Conservation (phyloP, 2,888 invertebrate species). For the Tetranychus piercei region DNA sequence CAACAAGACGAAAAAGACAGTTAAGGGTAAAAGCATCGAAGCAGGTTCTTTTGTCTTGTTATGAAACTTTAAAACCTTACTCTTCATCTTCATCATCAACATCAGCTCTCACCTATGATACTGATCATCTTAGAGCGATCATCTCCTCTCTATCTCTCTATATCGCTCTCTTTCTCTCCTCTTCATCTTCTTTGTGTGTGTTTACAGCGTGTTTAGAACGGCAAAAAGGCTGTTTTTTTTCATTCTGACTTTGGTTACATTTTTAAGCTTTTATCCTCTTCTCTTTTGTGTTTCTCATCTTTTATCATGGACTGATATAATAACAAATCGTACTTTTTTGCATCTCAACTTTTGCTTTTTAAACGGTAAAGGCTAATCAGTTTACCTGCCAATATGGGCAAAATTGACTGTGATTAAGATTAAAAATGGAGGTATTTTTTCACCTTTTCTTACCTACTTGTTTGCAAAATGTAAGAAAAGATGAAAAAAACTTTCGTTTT, state of each 20-base stretch:
- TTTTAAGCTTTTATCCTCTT: not conserved
- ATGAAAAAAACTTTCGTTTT: too few relatives aligned
- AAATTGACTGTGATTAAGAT: not conserved
- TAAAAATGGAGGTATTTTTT: constrained; percentile 2
- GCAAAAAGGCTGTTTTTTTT: not conserved
- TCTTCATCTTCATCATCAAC: not conserved
- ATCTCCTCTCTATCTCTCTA: constrained; percentile 1
- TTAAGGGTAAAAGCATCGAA: not conserved
- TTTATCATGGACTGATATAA: not conserved
- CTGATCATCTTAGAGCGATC: not conserved
- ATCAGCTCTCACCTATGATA: not conserved
- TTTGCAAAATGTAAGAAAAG: too few relatives aligned
- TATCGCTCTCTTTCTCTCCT: not conserved
- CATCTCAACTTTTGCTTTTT: too few relatives aligned
- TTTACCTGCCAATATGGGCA: not conserved
- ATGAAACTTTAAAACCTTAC: not conserved
- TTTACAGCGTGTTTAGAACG: not conserved
- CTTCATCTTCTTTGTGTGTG: not conserved
- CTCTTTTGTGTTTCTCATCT: not conserved
- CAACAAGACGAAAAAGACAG: not conserved
- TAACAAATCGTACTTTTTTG: too few relatives aligned
- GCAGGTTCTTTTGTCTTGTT: not conserved
- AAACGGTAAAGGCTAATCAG: not conserved
- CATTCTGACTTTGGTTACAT: not conserved
- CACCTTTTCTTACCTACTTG: not conserved